A percentile compares a stretch with the other conserved stretches of the same genome.
Evolutionary conservation across 2,797 vertebrate genomes (phyloP).

Genomic region (Bradypus variegatus): DNA sequence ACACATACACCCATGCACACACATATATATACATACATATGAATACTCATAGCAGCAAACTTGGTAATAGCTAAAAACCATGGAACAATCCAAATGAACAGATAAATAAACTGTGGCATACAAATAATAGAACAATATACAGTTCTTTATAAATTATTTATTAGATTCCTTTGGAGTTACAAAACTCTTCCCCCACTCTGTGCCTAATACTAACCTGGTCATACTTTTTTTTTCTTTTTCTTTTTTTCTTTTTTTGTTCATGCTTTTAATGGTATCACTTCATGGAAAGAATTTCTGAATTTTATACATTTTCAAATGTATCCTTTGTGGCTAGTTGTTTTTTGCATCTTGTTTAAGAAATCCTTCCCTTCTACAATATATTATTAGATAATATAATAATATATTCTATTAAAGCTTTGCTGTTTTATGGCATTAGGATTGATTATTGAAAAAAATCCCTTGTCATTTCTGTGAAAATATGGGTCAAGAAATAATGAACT

Average conservation of each 20-base stretch:
- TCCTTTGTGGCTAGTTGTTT: background rate
- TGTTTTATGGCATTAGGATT: background rate
- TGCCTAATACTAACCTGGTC: background rate
- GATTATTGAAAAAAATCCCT: background rate
- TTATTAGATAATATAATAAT: background rate
- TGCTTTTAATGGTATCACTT: background rate
- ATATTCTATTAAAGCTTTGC: background rate
- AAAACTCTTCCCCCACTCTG: background rate
- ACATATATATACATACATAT: too few species aligned
- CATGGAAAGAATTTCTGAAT: background rate
- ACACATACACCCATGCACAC: background rate
- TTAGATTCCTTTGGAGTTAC: background rate
- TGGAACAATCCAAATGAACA: background rate
- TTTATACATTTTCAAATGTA: slow-evolving; percentile 2
- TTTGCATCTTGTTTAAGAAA: background rate
- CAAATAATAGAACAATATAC: background rate
- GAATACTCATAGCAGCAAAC: background rate
- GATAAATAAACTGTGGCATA: background rate
- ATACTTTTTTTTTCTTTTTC: too few species aligned
- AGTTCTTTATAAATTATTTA: background rate
- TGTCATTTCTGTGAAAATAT: background rate
- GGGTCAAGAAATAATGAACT: background rate
- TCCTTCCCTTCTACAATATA: background rate
- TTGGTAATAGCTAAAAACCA: background rate
- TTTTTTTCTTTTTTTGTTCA: background rate